A percentile compares a stretch with the other conserved stretches of the same genome.
phyloP scores from a whole-genome alignment of 2,888 invertebrate genomes.

The Hetaerina titia region DNA sequence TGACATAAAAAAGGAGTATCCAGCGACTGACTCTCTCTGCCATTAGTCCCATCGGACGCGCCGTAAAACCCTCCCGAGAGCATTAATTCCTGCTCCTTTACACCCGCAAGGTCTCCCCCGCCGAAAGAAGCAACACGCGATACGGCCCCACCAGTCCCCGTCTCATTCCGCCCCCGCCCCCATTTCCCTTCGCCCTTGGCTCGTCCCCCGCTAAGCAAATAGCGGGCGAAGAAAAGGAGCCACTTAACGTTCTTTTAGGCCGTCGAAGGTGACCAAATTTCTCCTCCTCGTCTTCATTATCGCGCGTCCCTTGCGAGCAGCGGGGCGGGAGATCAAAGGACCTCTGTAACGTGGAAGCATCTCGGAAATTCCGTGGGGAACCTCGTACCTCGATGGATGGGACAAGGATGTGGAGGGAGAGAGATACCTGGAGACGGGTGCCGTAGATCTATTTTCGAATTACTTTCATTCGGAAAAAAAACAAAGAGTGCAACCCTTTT shows the following conservation, averaged over 20 bases:
- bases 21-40: background rate
- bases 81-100: background rate
- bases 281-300: conserved; percentile 6
- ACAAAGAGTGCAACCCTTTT: too few relatives aligned
- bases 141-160: background rate
- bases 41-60: background rate
- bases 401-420: too few relatives aligned
- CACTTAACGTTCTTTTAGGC: background rate
- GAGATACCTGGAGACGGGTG: too few relatives aligned
- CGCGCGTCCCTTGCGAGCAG: background rate
- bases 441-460: too few relatives aligned
- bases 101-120: background rate
- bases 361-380: too few relatives aligned
- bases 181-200: background rate
- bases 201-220: background rate
- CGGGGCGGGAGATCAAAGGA: too few relatives aligned
- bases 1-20: too few relatives aligned
- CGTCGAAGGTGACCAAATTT: background rate
- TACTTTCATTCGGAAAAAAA: too few relatives aligned
- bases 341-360: too few relatives aligned
- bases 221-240: conserved; percentile 8
- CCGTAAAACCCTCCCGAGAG: background rate
- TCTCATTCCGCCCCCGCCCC: background rate
- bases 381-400: too few relatives aligned
- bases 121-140: background rate